Base-by-base conservation (phyloP, 2,888 invertebrate genomes). In the Ischnura elegans region DNA sequence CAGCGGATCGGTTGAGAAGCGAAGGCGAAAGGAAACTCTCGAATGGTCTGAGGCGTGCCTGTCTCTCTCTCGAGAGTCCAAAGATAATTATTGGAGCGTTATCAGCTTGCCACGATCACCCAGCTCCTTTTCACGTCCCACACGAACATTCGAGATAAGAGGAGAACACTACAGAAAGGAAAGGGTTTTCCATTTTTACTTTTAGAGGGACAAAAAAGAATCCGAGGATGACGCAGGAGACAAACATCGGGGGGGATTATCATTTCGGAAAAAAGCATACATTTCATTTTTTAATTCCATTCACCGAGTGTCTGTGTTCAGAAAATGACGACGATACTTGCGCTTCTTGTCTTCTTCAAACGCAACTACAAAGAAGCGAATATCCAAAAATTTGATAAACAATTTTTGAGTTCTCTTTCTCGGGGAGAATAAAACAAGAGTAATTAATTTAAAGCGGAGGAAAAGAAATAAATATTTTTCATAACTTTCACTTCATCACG, bases 11-110 rank as follows among this genome's bases (percentile, higher is more conserved):
- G 36, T 13, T 0, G 36, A 76, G 76, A n/a, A 76, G 13, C 16
- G 29, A 36, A 36, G 25, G 0, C 13, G 36, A 76, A 76, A 13
- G 36, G 13, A 76, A 76, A 36, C 36, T 36, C 29, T 29, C 36
- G 36, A 76, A 36, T 36, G 8, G 13, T 76, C 5, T 29, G 36
- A 76, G 76, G 25, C 61, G 61, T 61, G 61, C n/a, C n/a, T 19
- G 51, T 51, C 13, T 51, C 51, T 19, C 76, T 16, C 36, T 76
- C 76, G 0, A 76, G 36, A 76, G 76, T 16, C 76, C 13, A 76
- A 76, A 76, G 76, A 76, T 76, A 76, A 76, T 76, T 76, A 76
- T 76, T 76, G 76, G 76, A 76, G 76, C 76, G 76, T 76, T 76
- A 76, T 76, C 76, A 76, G 36, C 10, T 36, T 36, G 10, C 4